Evolutionary conservation across 2,113 vertebrate genomes (phyloP).

Genomic region (Nyctereutes procyonoides): DNA sequence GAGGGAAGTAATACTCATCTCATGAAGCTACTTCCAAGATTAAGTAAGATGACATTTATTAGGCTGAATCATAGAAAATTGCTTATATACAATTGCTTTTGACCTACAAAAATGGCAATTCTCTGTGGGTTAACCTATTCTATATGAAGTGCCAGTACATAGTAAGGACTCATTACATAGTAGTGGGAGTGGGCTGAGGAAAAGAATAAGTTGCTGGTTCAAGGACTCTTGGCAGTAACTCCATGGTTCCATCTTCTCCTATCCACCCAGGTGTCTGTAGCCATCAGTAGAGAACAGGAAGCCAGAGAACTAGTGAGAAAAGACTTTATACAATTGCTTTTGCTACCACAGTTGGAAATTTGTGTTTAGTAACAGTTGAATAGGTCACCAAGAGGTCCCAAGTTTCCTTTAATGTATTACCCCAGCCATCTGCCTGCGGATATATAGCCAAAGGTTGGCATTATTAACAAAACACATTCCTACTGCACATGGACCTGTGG

Average conservation of each 20-base stretch:
- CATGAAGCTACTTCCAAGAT: slow-evolving; percentile 9
- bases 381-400: background rate
- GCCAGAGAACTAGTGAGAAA: background rate
- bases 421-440: background rate
- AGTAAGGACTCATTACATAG: background rate
- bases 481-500: background rate
- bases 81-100: background rate
- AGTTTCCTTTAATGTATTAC: background rate
- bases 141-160: background rate
- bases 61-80: background rate
- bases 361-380: background rate
- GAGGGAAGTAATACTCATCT: background rate
- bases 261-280: background rate
- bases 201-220: background rate
- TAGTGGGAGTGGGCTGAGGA: background rate
- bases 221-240: background rate
- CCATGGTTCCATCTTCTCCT: background rate
- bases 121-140: background rate
- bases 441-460: background rate
- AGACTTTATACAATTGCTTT: background rate
- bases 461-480: background rate
- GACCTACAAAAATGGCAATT: background rate
- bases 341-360: background rate
- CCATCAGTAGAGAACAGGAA: background rate
- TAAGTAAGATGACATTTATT: background rate